Evolutionary conservation across 2,797 vertebrate genomes (phyloP).

Genomic region (Rachycentron canadum): DNA sequence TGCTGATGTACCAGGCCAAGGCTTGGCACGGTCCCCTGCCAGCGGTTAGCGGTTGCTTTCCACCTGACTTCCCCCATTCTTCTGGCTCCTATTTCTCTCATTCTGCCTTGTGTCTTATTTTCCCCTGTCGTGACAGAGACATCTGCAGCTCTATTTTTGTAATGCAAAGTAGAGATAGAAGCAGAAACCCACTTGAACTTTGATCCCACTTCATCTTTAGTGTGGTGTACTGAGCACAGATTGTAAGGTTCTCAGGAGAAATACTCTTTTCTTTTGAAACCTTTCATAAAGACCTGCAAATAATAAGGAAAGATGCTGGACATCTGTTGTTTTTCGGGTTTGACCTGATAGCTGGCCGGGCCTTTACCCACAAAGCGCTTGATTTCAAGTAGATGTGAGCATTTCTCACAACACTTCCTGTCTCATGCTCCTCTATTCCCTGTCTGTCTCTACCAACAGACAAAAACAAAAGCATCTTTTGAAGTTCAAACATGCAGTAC

Average conservation of each 20-base stretch:
- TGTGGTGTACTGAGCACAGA: not conserved
- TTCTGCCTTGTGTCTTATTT: conserved; percentile 43
- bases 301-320: not conserved
- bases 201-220: not conserved
- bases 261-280: conserved; percentile 14
- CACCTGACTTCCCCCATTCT: conserved; percentile 66
- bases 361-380: not conserved
- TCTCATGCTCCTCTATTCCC: not conserved
- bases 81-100: conserved; percentile 46
- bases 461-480: conserved; percentile 50
- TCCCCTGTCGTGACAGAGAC: conserved; percentile 40
- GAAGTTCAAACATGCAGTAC: conserved; percentile 49
- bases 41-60: conserved; percentile 64
- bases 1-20: conserved; percentile 53
- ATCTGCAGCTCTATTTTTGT: conserved; percentile 35
- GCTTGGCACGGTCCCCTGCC: conserved; percentile 56
- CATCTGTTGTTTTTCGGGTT: not conserved
- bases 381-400: conserved; percentile 7
- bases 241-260: not conserved
- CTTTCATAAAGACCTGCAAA: not conserved
- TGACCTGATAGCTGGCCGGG: not conserved
- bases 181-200: conserved; percentile 1
- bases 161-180: conserved; percentile 12
- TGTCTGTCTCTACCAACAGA: not conserved
- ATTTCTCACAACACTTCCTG: not conserved